A percentile compares a stretch with the other conserved stretches of the same genome.
These are phyloP conservation scores for Stegophylla sp. DNA, from an alignment of 2,888 invertebrate genomes.

Conservation along the genomic window DNA sequence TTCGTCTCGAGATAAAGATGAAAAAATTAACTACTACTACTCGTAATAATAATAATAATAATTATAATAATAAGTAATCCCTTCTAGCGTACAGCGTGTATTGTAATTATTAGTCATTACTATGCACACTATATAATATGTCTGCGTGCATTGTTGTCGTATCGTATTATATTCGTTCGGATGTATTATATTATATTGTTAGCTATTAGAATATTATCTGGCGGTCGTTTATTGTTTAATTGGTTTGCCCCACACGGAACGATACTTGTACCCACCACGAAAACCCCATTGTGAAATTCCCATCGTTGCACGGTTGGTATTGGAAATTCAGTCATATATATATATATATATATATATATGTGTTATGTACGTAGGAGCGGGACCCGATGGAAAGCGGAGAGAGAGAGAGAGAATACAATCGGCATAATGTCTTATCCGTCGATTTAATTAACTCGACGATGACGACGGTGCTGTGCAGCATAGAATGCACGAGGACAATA, in stretches of 20 bases:
- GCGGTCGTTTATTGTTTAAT: conserved; percentile 56
- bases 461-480: conserved; percentile 12
- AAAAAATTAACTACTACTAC: background rate
- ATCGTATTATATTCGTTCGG: background rate
- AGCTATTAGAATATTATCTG: conserved; percentile 27
- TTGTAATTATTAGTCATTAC: conserved; percentile 40
- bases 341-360: too few relatives aligned
- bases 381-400: background rate
- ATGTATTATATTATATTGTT: conserved; percentile 17
- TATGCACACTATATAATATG: background rate
- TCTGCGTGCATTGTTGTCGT: conserved; percentile 13
- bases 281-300: conserved; percentile 23
- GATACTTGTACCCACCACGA: background rate
- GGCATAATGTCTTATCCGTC: background rate
- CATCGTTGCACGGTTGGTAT: background rate
- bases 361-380: too few relatives aligned
- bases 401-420: background rate
- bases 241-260: conserved; percentile 10
- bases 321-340: background rate
- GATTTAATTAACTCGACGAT: conserved; percentile 19
- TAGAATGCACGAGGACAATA: conserved; percentile 26
- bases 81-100: conserved; percentile 4
- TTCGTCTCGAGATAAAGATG: background rate
- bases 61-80: conserved; percentile 37
- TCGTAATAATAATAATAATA: background rate